Conservation (phyloP, 53 echinoderm and acorn worm species). For the Crossaster papposus region DNA sequence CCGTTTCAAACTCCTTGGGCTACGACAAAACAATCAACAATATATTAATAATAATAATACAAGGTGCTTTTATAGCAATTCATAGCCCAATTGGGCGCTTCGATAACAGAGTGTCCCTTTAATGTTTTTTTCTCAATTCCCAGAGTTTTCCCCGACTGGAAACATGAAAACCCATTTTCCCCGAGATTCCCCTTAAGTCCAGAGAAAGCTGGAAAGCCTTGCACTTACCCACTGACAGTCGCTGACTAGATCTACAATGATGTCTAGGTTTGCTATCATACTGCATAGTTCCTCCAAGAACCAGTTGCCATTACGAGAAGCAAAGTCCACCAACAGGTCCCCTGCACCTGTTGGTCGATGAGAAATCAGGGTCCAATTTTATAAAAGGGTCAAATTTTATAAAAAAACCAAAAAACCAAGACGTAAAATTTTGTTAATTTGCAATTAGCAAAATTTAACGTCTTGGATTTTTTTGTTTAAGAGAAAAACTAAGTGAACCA, state of each 20-base stretch:
- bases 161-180: too few species aligned
- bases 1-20: conserved; percentile 57
- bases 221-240: conserved; percentile 42
- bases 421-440: too few species aligned
- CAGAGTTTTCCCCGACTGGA: too few species aligned
- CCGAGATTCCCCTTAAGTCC: background rate
- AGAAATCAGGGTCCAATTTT: background rate
- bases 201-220: background rate
- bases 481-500: background rate
- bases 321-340: conserved; percentile 75
- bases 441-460: too few species aligned
- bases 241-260: conserved; percentile 59
- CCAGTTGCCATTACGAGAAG: conserved; percentile 84
- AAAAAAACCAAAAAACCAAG: too few species aligned
- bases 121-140: too few species aligned
- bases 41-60: background rate
- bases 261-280: conserved; percentile 70
- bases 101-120: too few species aligned
- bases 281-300: conserved; percentile 81
- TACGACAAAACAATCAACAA: background rate
- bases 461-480: too few species aligned
- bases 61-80: too few species aligned
- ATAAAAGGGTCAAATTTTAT: too few species aligned
- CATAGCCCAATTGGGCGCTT: too few species aligned
- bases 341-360: conserved; percentile 71